Base-by-base conservation (phyloP, 2,888 invertebrate species). In the Ceratothoa steindachneri region DNA sequence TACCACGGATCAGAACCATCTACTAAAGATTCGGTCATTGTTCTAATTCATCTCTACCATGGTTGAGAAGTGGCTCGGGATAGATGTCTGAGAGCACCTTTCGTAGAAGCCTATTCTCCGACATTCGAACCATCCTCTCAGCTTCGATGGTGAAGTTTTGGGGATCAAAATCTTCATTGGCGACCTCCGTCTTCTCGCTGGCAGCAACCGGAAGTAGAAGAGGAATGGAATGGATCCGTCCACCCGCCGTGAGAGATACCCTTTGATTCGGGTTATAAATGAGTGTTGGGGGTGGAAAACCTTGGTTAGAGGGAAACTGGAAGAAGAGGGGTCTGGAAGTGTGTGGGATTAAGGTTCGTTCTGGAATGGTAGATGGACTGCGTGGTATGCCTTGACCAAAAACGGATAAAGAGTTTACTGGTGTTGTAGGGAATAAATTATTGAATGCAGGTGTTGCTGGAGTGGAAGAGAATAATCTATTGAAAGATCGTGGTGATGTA, bases 211-310 rank as follows among this genome's bases (percentile, higher is more conserved):
- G 70, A 15, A 70, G 29, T 19, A 70, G 60, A 4, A 70, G 28
- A 7, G 70, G 70, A 22, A 70, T 64, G 15, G 30, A 30, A 24
- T 64, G 30, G 41, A 30, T 70, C 24, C 64, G 30, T 24, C 70
- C 70, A n/a, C 55, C 15, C 5, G 70, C 70, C 9, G 55, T 22
- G 30, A 70, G 27, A 30, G 64, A 22, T 24, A 70, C 64, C 51
- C 22, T 70, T 29, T 30, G 22, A 24, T 70, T 70, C n/a, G 70
- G 70, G 51, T 64, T 70, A 24, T 70, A 70, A 24, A 70, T 15
- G 7, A 60, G 60, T 22, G 60, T n/a, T 12, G 60, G 2, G 22
- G 22, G n/a, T n/a, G 24, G 60, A 1, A 24, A 24, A 22, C 60
- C 60, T 2, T 60, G 12, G 12, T n/a, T n/a, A 15, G 24, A 7